phyloP scores from a whole-genome alignment of 2,888 invertebrate genomes.

The Crocallis elinguaria region DNA sequence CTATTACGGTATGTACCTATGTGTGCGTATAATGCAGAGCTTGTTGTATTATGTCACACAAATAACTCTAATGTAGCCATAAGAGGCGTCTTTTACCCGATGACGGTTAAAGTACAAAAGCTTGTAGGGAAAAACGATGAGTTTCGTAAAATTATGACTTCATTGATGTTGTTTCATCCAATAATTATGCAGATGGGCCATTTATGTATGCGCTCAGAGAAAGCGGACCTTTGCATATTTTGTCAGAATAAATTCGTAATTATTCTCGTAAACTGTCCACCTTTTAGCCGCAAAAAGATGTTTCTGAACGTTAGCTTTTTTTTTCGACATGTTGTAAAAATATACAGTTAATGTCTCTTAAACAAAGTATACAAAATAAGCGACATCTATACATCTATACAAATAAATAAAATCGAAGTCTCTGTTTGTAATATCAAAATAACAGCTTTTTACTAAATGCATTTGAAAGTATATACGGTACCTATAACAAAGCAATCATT shows the following conservation, averaged over 20 bases:
- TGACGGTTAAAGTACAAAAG: slow-evolving; percentile 68
- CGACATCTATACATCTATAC: too few relatives aligned
- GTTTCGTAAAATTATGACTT: slow-evolving; percentile 28
- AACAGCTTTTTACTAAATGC: too few relatives aligned
- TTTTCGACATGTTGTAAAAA: too few relatives aligned
- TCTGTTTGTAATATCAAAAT: too few relatives aligned
- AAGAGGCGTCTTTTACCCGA: slow-evolving; percentile 63
- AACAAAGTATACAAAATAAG: too few relatives aligned
- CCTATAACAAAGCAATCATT: too few relatives aligned
- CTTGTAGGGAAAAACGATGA: slow-evolving; percentile 62
- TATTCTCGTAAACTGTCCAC: not conserved
- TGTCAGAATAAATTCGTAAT: slow-evolving; percentile 4
- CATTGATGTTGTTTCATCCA: slow-evolving; percentile 24
- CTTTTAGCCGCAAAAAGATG: not conserved
- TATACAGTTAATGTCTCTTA: too few relatives aligned
- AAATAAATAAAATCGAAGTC: too few relatives aligned
- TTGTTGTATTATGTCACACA: slow-evolving; percentile 45
- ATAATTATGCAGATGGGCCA: slow-evolving; percentile 27
- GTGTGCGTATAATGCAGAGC: slow-evolving; percentile 1
- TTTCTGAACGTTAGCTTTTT: not conserved
- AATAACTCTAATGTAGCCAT: slow-evolving; percentile 67
- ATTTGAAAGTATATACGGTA: too few relatives aligned
- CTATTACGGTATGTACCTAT: not conserved
- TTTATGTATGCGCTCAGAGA: slow-evolving; percentile 11
- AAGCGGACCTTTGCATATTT: slow-evolving; percentile 15